A percentile compares a stretch with the other conserved stretches of the same genome.
Conservation (phyloP, 2,797 vertebrate genomes). For the Agapornis canus region DNA sequence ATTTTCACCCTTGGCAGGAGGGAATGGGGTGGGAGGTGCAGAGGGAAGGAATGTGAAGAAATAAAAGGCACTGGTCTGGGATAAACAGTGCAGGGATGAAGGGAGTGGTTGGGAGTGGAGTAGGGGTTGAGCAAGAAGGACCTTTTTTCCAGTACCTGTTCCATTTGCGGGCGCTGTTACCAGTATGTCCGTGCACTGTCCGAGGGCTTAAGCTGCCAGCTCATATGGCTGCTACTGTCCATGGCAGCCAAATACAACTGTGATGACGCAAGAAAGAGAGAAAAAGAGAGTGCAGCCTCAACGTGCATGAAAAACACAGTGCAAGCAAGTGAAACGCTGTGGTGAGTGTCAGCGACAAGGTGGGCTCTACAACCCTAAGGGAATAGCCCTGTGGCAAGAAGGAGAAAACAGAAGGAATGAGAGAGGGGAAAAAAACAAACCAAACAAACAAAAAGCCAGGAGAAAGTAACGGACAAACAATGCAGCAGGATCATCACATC, state of each 20-base stretch:
- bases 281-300: conserved; percentile 87
- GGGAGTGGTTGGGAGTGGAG: conserved; percentile 62
- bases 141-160: conserved; percentile 91
- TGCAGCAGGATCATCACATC: conserved; percentile 43
- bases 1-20: conserved; percentile 34
- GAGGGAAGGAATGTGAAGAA: conserved; percentile 67
- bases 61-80: conserved; percentile 67
- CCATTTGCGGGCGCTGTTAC: conserved; percentile 89
- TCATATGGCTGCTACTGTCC: conserved; percentile 92
- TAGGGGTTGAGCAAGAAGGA: conserved; percentile 70
- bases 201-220: conserved; percentile 97
- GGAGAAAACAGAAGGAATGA: conserved; percentile 71
- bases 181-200: conserved; percentile 93
- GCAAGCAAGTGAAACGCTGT: conserved; percentile 73
- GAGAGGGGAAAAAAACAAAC: conserved; percentile 52
- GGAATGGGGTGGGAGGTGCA: conserved; percentile 65
- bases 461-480: conserved; percentile 69
- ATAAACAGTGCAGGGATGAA: conserved; percentile 72
- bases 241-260: conserved; percentile 96
- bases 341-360: conserved; percentile 66
- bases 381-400: conserved; percentile 60
- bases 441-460: conserved; percentile 64
- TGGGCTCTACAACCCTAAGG: conserved; percentile 68
- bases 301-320: conserved; percentile 81
- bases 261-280: conserved; percentile 85